Evolutionary conservation across 2,797 vertebrate species (phyloP), one percentile per base, ranked within the genome.

Genomic region (Linurgus olivaceus): DNA sequence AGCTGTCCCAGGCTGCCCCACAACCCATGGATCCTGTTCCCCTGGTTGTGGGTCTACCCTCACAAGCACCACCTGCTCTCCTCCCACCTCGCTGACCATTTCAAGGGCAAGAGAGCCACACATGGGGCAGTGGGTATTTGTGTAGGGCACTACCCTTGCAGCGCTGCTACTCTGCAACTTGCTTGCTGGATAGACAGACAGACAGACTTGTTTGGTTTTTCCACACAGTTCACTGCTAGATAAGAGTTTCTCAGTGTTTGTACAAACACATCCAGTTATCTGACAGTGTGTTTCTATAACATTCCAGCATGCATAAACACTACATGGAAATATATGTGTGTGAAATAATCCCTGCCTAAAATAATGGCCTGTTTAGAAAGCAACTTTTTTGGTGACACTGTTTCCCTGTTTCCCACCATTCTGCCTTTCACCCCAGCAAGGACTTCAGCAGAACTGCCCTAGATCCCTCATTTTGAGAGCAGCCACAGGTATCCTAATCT

Each of bases 201-300:
- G 68, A 48, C n/a, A 80, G 82, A 61, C 21, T 78, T 52, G 33
- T 68, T 91, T 28, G 67, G 63, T 37, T 90, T 92, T 88, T 75
- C 71, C 55, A 50, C 48, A 25, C 29, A 67, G 76, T 50, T 66
- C 58, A 82, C 26, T 42, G 77, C 35, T 62, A 86, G 79, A 66
- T 90, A 95, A 88, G 73, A 88, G 70, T 20, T 76, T 75, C 73
- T 58, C 83, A 44, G 66, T 58, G 70, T 95, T 94, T 95, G 75
- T 72, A 88, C 35, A 89, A 94, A 95, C 77, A 93, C 37, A 86
- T 78, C 38, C 80, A 68, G 51, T 88, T 88, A 78, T 92, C 84
- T 84, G 77, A 90, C 86, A 84, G 77, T 2, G 13, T 92, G 88
- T 84, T 94, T 90, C 80, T 90, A 0, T 58, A 93, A 90, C 83